Conservation (phyloP, 2,888 invertebrate species). For the Hymenopus coronatus region DNA sequence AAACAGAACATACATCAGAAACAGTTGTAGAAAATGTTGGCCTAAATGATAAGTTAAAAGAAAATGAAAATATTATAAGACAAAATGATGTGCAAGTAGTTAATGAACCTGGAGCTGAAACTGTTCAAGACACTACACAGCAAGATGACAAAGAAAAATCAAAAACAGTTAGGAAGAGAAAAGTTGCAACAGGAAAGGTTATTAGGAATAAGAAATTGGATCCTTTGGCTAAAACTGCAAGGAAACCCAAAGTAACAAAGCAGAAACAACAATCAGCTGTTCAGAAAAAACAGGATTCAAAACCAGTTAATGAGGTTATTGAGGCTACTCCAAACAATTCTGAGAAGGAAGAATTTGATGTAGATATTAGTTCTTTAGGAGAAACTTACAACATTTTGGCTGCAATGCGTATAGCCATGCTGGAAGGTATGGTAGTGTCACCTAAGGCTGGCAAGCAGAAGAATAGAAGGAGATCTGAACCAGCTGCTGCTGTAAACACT, state of each 20-base stretch:
- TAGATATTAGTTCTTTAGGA: background rate
- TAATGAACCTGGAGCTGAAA: background rate
- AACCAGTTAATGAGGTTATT: background rate
- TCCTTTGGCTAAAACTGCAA: background rate
- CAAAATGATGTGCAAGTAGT: background rate
- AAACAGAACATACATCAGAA: background rate
- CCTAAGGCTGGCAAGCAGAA: background rate
- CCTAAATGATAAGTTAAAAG: background rate
- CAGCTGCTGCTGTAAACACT: background rate
- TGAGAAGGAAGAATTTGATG: constrained; percentile 3
- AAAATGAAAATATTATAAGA: background rate
- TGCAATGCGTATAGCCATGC: constrained; percentile 30
- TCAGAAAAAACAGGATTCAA: background rate
- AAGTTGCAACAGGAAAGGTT: background rate
- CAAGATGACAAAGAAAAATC: background rate
- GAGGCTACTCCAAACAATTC: background rate
- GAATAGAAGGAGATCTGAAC: background rate
- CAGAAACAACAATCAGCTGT: background rate
- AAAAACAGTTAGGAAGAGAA: background rate
- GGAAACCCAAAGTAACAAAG: background rate
- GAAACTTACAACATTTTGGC: constrained; percentile 28
- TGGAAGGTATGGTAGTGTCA: constrained; percentile 5
- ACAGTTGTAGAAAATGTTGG: background rate
- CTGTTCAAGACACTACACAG: background rate
- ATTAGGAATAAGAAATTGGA: background rate